Base-by-base conservation (phyloP, 2,113 vertebrate genomes). In the Ailuropoda melanoleuca region DNA sequence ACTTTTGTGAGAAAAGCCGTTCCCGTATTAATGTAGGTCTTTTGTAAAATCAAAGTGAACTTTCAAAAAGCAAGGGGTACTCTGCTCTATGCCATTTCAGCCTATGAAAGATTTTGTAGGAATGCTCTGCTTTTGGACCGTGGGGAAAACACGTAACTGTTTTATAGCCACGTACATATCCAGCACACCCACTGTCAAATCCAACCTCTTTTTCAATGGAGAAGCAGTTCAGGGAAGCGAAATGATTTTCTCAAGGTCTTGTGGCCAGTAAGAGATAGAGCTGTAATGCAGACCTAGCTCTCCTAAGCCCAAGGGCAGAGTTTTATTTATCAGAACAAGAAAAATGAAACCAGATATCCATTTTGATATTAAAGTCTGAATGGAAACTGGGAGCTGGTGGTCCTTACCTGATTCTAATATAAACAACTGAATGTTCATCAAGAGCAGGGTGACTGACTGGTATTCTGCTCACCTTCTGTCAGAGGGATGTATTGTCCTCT, bases 231-330 rank as follows among this genome's bases (percentile, higher is more conserved):
- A 81, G 55, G 95, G 58, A 62, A 72, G 26, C 37, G 56, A 81
- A 87, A 77, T 66, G 6, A 90, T 78, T 92, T 96, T 64, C 84
- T 81, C 74, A 77, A 85, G 26, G 80, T 96, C 46, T 39, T 17
- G 8, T 8, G 58, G 7, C 26, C n/a, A 75, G 34, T 21, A 56
- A 68, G 26, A 43, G 34, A 17, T 4, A 53, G 6, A 24, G 3
- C 39, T 83, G 74, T n/a, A 37, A 56, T 29, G 18, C 24, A 48
- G 13, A 39, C 23, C 12, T 37, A 26, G 43, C 14, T 86, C 48
- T 96, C 77, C 19, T 21, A 81, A 85, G 43, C n/a, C 9, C 19
- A 39, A 83, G 53, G 43, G 3, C 12, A 56, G 1, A 7, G 24
- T 72, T 74, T 66, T 82, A 58, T 34, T 89, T 68, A 75, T 88